Conservation (phyloP, 2,797 vertebrate genomes). For the Lagodon rhomboides region DNA sequence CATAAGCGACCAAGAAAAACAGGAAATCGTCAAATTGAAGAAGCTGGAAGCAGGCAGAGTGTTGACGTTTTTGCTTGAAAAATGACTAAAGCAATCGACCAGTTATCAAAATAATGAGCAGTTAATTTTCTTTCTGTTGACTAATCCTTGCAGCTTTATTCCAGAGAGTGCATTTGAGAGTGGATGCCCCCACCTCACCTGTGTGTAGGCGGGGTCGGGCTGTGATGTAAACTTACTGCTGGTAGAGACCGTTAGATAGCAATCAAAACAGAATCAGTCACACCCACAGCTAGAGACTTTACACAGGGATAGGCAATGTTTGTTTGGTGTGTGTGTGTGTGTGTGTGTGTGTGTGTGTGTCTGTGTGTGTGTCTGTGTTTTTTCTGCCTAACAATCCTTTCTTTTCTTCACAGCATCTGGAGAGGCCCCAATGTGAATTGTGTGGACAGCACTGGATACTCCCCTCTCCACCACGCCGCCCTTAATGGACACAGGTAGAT, state of each 20-base stretch:
- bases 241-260: conserved; percentile 36
- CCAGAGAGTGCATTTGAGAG: neutral
- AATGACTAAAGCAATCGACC: too few relatives aligned
- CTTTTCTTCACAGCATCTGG: conserved; percentile 91
- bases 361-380: conserved; percentile 17
- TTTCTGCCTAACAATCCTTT: conserved; percentile 43
- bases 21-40: too few relatives aligned
- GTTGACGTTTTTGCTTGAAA: too few relatives aligned
- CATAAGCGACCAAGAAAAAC: too few relatives aligned
- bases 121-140: too few relatives aligned
- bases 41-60: too few relatives aligned
- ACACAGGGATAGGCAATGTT: conserved; percentile 44
- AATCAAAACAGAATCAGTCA: conserved; percentile 50
- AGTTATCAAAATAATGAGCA: too few relatives aligned
- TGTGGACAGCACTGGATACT: conserved; percentile 97
- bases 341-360: conserved; percentile 20
- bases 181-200: conserved; percentile 21
- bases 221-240: conserved; percentile 12
- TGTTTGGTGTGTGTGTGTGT: conserved; percentile 39
- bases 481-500: conserved; percentile 96
- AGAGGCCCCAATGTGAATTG: conserved; percentile 99
- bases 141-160: too few relatives aligned
- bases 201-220: conserved; percentile 9
- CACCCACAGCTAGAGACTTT: conserved; percentile 52
- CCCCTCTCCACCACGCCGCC: conserved; percentile 96